Evolutionary conservation across 1,140 invertebrate genomes (phyloP).

Genomic region (Neodiprion lecontei): DNA sequence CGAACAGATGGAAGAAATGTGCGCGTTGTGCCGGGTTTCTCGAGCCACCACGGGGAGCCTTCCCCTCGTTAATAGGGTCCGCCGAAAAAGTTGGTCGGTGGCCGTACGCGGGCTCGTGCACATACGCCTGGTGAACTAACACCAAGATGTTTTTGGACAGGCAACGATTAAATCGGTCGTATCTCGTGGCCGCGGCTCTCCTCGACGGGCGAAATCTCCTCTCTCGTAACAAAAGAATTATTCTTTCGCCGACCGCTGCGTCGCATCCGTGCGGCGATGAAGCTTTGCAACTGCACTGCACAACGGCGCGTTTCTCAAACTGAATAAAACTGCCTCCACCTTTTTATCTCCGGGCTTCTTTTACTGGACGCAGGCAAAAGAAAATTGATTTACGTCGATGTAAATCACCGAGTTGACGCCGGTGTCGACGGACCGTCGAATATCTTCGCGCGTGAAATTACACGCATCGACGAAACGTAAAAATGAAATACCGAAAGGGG

Average conservation of each 20-base stretch:
- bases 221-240: background rate
- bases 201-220: background rate
- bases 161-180: constrained; percentile 1
- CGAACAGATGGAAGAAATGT: no score
- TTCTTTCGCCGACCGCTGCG: background rate
- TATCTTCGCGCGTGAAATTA: constrained; percentile 12
- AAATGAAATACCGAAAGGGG: no score
- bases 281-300: no score
- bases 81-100: background rate
- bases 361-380: no score
- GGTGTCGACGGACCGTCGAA: background rate
- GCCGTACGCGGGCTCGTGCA: background rate
- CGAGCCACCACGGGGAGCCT: background rate
- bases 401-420: constrained; percentile 29
- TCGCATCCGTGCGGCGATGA: no score
- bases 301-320: no score
- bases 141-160: background rate
- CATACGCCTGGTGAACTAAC: no score
- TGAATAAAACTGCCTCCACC: no score
- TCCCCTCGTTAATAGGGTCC: constrained; percentile 1
- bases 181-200: background rate
- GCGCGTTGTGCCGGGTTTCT: no score
- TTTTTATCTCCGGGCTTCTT: no score
- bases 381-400: constrained; percentile 33
- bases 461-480: no score